Base-by-base conservation (phyloP, 2,888 invertebrate genomes). In the Cactoblastis cactorum region DNA sequence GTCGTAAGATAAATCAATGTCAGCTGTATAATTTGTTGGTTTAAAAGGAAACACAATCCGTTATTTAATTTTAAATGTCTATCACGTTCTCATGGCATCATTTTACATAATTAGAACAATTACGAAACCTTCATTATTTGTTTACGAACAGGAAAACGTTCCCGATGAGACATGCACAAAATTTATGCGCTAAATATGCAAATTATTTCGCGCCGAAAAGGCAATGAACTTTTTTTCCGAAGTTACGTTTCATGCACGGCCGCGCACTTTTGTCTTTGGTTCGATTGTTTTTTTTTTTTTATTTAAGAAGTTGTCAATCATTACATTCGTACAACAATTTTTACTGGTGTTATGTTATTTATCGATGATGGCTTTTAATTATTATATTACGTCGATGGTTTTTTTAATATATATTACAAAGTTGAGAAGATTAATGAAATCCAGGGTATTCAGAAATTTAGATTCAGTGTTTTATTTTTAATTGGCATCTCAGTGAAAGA, bases 161-260 rank as follows among this genome's bases (percentile, higher is more conserved):
- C 37, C 37, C 17, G 17, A 15, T 37, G 24, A 43, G 14, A 43
- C 43, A 28, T 14, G 15, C n/a, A n/a, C n/a, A n/a, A n/a, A n/a
- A n/a, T n/a, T n/a, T 43, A 43, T 43, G 43, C 28, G 43, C 43
- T 43, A 43, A 43, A 43, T 43, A 43, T 43, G 43, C 43, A 43
- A 43, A 43, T 43, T 3, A 24, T 43, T 39, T 43, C 17, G 43
- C 43, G 43, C 28, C 28, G 32, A 43, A 43, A 41, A 28, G 43
- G 43, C 43, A 43, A 15, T 43, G 43, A 43, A 43, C 43, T 43
- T 43, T 28, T 43, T 43, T 41, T 43, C 28, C 11, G 0, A 14
- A 15, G 43, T 43, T 43, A 28, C 43, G 43, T 28, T 43, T 43
- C 15, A 43, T 32, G 43, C 43, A 43, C 43, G 32, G 43, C 43